A percentile compares a stretch with the other conserved stretches of the same genome.
Evolutionary conservation across 2,888 invertebrate species (phyloP).

Genomic region (Adelognathus sp.): DNA sequence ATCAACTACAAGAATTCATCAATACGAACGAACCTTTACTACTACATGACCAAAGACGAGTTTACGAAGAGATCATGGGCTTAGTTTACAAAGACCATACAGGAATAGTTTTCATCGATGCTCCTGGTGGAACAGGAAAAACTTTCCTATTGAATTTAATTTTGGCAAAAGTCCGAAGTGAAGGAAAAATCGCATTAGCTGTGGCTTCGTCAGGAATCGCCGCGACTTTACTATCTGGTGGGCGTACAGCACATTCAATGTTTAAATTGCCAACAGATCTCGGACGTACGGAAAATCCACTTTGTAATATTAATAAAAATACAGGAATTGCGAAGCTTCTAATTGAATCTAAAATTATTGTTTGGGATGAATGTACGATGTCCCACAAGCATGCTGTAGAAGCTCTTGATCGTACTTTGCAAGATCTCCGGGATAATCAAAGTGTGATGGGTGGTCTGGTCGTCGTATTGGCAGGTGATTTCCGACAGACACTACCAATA

Average conservation of each 20-base stretch:
- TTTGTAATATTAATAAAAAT: slow-evolving; percentile 68
- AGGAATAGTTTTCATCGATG: slow-evolving; percentile 67
- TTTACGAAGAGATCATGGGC: no score
- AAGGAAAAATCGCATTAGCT: slow-evolving; percentile 73
- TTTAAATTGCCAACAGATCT: slow-evolving; percentile 76
- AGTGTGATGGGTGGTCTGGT: slow-evolving; percentile 61
- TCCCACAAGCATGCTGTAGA: slow-evolving; percentile 73
- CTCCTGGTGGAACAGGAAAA: slow-evolving; percentile 77
- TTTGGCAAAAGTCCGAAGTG: slow-evolving; percentile 74
- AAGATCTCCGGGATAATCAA: slow-evolving; percentile 59
- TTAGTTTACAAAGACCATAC: no score
- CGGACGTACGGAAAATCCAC: slow-evolving; percentile 65
- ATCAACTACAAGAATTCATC: neutral
- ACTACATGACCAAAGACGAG: no score
- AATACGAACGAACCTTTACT: neutral
- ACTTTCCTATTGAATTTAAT: slow-evolving; percentile 77
- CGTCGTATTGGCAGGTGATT: slow-evolving; percentile 69
- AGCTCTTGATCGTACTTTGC: slow-evolving; percentile 70
- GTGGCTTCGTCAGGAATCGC: slow-evolving; percentile 80
- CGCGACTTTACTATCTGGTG: slow-evolving; percentile 77
- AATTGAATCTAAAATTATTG: slow-evolving; percentile 68
- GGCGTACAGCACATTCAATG: slow-evolving; percentile 76
- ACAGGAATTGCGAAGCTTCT: slow-evolving; percentile 69
- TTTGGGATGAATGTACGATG: slow-evolving; percentile 80
- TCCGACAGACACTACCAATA: slow-evolving; percentile 69